Base-by-base conservation (phyloP, 1,140 invertebrate species). In the Himalopsyche phryganea region DNA sequence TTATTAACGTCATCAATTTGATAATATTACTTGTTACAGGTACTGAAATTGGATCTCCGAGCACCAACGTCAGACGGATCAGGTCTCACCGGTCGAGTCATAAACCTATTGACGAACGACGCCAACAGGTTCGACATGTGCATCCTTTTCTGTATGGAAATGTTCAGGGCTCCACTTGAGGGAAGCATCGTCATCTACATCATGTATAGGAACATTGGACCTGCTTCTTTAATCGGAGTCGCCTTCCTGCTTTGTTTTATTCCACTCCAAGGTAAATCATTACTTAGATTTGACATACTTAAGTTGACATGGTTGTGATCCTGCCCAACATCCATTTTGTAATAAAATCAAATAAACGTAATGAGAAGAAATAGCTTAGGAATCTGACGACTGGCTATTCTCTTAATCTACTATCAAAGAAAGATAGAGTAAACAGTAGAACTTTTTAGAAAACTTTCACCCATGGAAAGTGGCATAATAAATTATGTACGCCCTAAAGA, bases 71-170 rank as follows among this genome's bases (percentile, higher is more conserved):
- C 89, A n/a, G 71, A 92, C 13, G 84, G 83, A 0, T 83, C 89
- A 69, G 91, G 89, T 0, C 85, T 91, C 0, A 79, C 87, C 2
- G 92, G 92, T 0, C 88, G 92, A 69, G 88, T 93, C 48, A 86
- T 96, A 0, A 96, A 95, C 71, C 77, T 96, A 0, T 71, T 95
- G 47, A 92, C 92, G 1, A 95, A 94, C 56, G 92, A 95, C 67
- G 83, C 88, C 7, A 85, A 83, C 17, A 72, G 86, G 17, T 89
- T 89, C 63, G 87, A 89, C 68, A 75, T 83, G 45, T 82, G 83
- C 0, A 75, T 82, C 0, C 75, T 85, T 52, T 84, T 87, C 67
- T 62, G 88, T 6, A 82, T 87, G 65, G 87, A 87, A 57, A 67
- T 89, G 0, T 84, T 87, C 76, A 78, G 87, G 23, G 88, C 87